These are phyloP conservation scores for Drosophila maculinotata DNA, from an alignment of 2,888 invertebrate species.

Conservation along the genomic window DNA sequence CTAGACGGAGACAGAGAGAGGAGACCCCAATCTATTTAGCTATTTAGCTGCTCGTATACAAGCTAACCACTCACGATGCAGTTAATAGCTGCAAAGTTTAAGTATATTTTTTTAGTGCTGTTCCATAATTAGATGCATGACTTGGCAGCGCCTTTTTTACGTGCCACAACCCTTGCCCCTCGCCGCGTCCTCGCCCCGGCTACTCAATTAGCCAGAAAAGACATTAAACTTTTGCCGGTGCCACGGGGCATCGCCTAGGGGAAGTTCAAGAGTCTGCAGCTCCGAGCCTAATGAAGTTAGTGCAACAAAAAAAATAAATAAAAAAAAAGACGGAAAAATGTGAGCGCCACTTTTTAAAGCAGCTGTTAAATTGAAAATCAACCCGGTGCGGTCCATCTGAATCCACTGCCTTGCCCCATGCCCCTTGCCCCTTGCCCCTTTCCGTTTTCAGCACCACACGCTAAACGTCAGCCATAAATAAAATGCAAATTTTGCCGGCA, in stretches of 20 bases:
- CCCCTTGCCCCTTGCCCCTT: neutral
- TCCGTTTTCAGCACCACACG: conserved; percentile 34
- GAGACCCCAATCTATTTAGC: conserved; percentile 3
- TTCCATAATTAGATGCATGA: conserved; percentile 76
- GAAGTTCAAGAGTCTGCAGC: conserved; percentile 52
- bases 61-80: conserved; percentile 36
- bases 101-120: conserved; percentile 50
- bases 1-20: neutral
- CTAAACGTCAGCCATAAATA: conserved; percentile 77
- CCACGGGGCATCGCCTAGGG: conserved; percentile 31
- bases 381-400: conserved; percentile 18
- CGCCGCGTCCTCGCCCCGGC: conserved; percentile 25
- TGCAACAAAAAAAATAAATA: conserved; percentile 27
- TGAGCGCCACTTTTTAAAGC: conserved; percentile 71
- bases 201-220: conserved; percentile 77
- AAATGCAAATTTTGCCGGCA: conserved; percentile 62
- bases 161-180: conserved; percentile 21
- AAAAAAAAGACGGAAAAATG: conserved; percentile 24
- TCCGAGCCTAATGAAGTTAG: conserved; percentile 63
- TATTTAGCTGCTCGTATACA: conserved; percentile 13
- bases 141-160: conserved; percentile 65
- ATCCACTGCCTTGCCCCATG: neutral
- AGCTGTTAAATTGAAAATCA: conserved; percentile 73
- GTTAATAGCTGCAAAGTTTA: conserved; percentile 60
- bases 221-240: conserved; percentile 71